Base-by-base conservation (phyloP, 2,797 vertebrate genomes). In the Glyptemys insculpta region DNA sequence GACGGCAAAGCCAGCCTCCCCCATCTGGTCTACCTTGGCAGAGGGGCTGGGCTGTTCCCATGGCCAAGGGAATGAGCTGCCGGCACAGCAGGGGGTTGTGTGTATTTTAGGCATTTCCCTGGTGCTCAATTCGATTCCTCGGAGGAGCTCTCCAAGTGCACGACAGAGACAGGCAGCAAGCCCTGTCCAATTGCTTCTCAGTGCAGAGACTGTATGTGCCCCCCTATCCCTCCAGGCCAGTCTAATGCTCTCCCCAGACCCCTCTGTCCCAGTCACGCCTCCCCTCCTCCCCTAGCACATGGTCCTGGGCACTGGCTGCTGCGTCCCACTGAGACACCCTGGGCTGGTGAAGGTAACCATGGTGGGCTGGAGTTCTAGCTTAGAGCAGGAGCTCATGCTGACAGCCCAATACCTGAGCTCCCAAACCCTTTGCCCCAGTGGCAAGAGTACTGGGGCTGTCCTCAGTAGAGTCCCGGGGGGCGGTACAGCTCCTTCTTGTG, bases 71-170 rank as follows among this genome's bases (percentile, higher is more conserved):
- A 12, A 56, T 7, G 6, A 31, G 44, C 83, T 56, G 79, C 52
- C 0, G 0, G n/a, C 74, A 16, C 87, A 15, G 25, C 78, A 93
- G 44, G 14, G 65, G 25, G 89, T 52, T 82, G 90, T 0, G 50
- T 29, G n/a, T 95, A 91, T 96, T 96, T 93, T 65, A 95, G 92
- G 81, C 56, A 79, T 91, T 95, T 90, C 65, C 15, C 41, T 94
- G 9, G 16, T 87, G 90, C 59, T 88, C 89, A 94, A 91, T 92
- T 88, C 15, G 0, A 91, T 94, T 94, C 95, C 85, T 93, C 87
- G 91, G 89, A 76, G 79, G 68, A 41, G 14, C 74, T 7, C 31
- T 90, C 79, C 81, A 0, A 0, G 65, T 87, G 50, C 78, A 81
- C 65, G 78, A 79, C 37, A 47, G 31, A 44, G 29, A 82, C 89